Conservation (phyloP, 2,797 vertebrate genomes). For the Lycodopsis pacificus region DNA sequence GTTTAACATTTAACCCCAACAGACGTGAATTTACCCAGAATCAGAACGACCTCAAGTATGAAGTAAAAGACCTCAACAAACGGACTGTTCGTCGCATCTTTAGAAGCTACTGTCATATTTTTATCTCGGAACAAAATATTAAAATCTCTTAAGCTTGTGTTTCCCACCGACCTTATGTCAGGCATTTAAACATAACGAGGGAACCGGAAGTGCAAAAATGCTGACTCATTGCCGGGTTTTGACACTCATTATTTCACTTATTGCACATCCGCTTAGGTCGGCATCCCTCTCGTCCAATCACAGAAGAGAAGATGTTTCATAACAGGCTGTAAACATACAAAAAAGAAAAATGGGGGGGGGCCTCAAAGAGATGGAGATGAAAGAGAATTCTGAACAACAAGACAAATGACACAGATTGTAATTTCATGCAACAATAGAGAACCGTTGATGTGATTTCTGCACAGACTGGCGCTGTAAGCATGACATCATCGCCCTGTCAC, state of each 20-base stretch:
- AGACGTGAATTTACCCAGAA: background rate
- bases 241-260: no score
- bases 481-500: conserved; percentile 12
- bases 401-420: conserved; percentile 30
- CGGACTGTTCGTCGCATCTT: no score
- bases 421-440: conserved; percentile 48
- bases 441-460: conserved; percentile 31
- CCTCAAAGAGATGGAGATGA: conserved; percentile 48
- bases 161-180: no score
- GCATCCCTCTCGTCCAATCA: background rate
- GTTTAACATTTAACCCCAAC: background rate
- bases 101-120: background rate
- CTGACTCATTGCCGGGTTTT: no score
- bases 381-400: conserved; percentile 47
- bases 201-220: no score
- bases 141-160: no score
- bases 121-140: no score
- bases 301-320: conserved; percentile 12
- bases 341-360: background rate
- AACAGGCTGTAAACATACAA: conserved; percentile 14
- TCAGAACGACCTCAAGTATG: background rate
- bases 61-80: background rate
- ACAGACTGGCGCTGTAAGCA: background rate
- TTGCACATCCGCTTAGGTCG: background rate
- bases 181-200: no score